Base-by-base conservation (phyloP, 2,888 invertebrate species). In the Nipponacmea schrenckii region DNA sequence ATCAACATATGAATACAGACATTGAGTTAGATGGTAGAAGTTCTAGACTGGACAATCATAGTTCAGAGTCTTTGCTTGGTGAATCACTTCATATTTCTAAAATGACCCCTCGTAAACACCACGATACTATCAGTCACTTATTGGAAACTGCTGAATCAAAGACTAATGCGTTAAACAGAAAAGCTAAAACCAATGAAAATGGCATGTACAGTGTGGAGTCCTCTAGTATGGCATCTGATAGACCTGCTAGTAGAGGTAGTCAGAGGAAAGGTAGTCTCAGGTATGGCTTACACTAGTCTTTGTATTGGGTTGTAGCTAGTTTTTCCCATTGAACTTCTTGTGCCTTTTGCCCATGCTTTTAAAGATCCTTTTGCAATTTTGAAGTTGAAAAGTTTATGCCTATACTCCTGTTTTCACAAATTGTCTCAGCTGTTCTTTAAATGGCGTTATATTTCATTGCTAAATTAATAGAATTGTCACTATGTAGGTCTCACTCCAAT, bases 141-240 rank as follows among this genome's bases (percentile, higher is more conserved):
- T 56, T 56, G 10, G 56, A 56, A 10, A 56, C 20, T 7, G 56
- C 56, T 20, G 56, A 56, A 14, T 20, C 56, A 10, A 56, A 56
- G 24, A 24, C 56, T 15, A 56, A 56, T 56, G 56, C 44, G 67
- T 69, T 31, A 64, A 68, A 27, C 39, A 27, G 27, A n/a, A 72
- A 65, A 10, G 31, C 10, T 24, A 20, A 65, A 62, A 24, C 48
- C 39, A 77, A 79, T 46, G 78, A 78, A 62, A 78, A 79, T 39
- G 75, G 67, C 39, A 72, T 74, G 39, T 83, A 82, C 69, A 78
- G 78, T 74, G 81, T 81, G 15, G 79, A 82, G 39, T 74, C 71
- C 44, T 83, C 83, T 1, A 83, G 82, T 73, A 83, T 83, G 62
- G 73, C 74, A 2, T 27, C 46, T 5, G 70, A 70, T 26, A 70